Conservation (phyloP, 1,140 invertebrate genomes). For the Zelostemma sp. region DNA sequence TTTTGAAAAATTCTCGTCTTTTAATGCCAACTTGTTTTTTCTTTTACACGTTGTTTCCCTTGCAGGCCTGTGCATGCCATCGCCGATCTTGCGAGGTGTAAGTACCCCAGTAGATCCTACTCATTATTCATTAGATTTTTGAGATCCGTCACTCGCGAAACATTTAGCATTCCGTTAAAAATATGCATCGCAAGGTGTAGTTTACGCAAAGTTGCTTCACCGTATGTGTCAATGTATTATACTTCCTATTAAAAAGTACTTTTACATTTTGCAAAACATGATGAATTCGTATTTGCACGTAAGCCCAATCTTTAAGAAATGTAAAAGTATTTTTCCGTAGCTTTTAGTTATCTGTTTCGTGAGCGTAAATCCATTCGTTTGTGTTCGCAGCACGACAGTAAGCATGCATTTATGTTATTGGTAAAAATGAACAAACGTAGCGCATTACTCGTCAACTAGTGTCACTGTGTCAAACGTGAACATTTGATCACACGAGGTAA, state of each 20-base stretch:
- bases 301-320: not conserved
- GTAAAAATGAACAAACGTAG: not conserved
- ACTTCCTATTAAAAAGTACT: not conserved
- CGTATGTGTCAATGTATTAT: not conserved
- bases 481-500: not conserved
- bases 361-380: constrained; percentile 13
- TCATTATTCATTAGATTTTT: constrained; percentile 12
- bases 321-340: constrained; percentile 5
- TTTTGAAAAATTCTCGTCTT: constrained; percentile 21
- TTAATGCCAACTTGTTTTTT: constrained; percentile 55
- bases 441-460: not conserved
- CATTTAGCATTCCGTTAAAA: not conserved
- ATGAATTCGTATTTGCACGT: not conserved
- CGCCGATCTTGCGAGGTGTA: constrained; percentile 87
- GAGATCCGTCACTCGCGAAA: not conserved
- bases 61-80: constrained; percentile 86
- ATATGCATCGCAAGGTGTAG: not conserved
- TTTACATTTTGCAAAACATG: not conserved
- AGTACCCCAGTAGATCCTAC: constrained; percentile 73
- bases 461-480: not conserved
- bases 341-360: no score
- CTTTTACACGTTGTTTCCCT: constrained; percentile 61
- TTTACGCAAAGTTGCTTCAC: not conserved
- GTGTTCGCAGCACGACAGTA: constrained; percentile 18
- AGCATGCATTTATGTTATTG: constrained; percentile 37